These are phyloP conservation scores for Sterna hirundo DNA, from an alignment of 2,113 vertebrate genomes.

Conservation along the genomic window DNA sequence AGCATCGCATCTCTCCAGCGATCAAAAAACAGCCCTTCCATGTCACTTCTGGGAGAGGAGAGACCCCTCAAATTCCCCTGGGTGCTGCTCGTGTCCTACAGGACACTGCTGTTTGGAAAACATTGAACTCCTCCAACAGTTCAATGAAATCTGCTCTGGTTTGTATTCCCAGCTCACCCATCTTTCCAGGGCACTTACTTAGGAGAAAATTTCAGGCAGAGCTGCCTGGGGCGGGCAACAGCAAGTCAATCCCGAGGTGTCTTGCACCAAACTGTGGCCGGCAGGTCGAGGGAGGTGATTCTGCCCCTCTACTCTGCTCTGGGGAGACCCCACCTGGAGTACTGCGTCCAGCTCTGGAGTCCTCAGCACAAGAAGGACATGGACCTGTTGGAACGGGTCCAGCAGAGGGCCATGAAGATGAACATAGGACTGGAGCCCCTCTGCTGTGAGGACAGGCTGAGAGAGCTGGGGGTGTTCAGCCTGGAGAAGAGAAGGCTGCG, in stretches of 20 bases:
- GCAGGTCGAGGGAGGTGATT: too few relatives aligned
- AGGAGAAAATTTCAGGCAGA: not conserved
- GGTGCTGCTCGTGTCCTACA: not conserved
- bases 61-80: not conserved
- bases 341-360: too few relatives aligned
- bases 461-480: too few relatives aligned
- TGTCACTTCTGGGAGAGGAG: not conserved
- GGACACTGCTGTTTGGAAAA: not conserved
- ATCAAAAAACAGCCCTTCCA: not conserved
- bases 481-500: too few relatives aligned
- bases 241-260: not conserved
- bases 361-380: too few relatives aligned
- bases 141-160: not conserved
- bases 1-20: not conserved
- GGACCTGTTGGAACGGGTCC: too few relatives aligned
- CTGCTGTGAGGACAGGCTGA: too few relatives aligned
- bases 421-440: too few relatives aligned
- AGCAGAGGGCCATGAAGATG: too few relatives aligned
- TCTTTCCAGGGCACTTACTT: not conserved
- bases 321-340: too few relatives aligned
- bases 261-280: not conserved
- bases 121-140: not conserved
- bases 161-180: not conserved
- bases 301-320: too few relatives aligned
- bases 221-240: not conserved